Conservation (phyloP, 2,113 vertebrate species). For the Irena cyanogastra region DNA sequence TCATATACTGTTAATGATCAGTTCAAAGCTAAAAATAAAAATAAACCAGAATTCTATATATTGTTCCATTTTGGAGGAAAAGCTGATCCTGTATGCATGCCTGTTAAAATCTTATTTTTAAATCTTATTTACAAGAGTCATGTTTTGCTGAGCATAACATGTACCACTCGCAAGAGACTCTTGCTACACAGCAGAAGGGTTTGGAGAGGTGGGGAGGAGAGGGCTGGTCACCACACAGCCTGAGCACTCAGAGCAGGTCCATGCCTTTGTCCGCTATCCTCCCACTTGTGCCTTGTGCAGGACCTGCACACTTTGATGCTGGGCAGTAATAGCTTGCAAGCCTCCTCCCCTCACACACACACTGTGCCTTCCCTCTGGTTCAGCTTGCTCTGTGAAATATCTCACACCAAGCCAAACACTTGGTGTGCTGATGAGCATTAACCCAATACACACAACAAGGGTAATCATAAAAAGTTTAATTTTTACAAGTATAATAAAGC, state of each 20-base stretch:
- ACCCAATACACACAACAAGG: neutral
- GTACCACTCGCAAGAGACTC: neutral
- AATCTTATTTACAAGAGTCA: neutral
- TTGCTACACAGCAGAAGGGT: neutral
- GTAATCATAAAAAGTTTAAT: neutral
- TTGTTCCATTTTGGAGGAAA: neutral
- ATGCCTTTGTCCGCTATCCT: neutral
- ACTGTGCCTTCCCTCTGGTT: neutral
- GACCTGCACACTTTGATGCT: neutral
- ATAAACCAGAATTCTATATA: neutral
- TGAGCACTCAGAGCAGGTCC: fast-evolving
- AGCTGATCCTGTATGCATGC: neutral
- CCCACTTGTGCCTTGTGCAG: fast-evolving
- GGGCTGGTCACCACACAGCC: neutral
- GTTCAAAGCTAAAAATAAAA: neutral
- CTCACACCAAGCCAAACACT: neutral
- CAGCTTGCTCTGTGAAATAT: neutral
- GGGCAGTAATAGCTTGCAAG: neutral
- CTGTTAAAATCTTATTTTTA: neutral
- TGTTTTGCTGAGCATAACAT: neutral
- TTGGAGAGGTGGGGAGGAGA: neutral
- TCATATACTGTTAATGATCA: neutral
- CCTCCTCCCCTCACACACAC: fast-evolving
- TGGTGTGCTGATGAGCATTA: neutral
- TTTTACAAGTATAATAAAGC: neutral